A percentile compares a stretch with the other conserved stretches of the same genome.
These are phyloP conservation scores for Argopecten irradians DNA, from an alignment of 1,140 invertebrate genomes.

Conservation along the genomic window DNA sequence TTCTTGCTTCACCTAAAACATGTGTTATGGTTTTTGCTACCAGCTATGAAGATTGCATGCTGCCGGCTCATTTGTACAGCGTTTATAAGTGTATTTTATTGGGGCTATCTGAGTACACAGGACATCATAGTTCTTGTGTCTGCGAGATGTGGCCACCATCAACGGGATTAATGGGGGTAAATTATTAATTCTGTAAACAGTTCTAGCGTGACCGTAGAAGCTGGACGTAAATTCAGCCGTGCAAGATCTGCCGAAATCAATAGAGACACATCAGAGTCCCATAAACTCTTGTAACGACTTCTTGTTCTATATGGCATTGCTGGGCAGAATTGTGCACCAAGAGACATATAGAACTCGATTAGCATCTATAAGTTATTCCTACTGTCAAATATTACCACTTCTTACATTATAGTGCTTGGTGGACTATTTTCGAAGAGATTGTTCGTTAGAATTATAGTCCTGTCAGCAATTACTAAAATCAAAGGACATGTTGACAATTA, in stretches of 20 bases:
- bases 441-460: neutral
- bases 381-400: neutral
- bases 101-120: neutral
- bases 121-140: neutral
- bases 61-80: neutral
- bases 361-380: neutral
- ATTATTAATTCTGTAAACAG: neutral
- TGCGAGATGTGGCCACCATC: neutral
- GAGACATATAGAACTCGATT: neutral
- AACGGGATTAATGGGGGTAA: neutral
- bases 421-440: neutral
- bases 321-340: neutral
- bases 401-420: neutral
- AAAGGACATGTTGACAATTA: neutral
- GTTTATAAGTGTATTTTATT: no score
- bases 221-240: neutral
- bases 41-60: neutral
- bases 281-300: neutral
- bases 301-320: neutral
- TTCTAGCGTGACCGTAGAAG: neutral
- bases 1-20: neutral
- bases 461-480: neutral
- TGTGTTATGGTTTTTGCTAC: neutral
- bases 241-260: slow-evolving; percentile 9
- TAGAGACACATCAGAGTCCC: neutral